phyloP scores from a whole-genome alignment of 1,140 invertebrate species.

The Drosophila mojavensis region DNA sequence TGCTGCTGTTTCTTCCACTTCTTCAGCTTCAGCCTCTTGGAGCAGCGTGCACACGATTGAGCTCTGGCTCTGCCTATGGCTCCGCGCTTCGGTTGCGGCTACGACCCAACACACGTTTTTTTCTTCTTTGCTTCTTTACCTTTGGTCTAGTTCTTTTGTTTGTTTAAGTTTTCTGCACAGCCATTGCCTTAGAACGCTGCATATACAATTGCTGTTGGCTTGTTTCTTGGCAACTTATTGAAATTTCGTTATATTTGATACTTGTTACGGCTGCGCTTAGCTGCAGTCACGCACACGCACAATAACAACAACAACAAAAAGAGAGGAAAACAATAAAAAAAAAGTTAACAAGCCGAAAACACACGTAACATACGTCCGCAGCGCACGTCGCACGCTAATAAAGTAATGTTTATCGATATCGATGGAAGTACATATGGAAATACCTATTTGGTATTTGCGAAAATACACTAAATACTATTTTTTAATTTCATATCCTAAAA shows the following conservation, averaged over 20 bases:
- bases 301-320: constrained; percentile 37
- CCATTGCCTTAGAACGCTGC: constrained; percentile 15
- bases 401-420: constrained; percentile 39
- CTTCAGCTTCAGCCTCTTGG: neutral
- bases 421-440: constrained; percentile 5
- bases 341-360: constrained; percentile 49
- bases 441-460: constrained; percentile 29
- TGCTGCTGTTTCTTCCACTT: constrained; percentile 22
- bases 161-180: constrained; percentile 44
- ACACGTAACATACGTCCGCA: constrained; percentile 55
- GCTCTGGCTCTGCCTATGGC: constrained; percentile 15
- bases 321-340: constrained; percentile 44
- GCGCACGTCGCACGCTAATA: constrained; percentile 50
- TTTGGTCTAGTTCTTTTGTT: constrained; percentile 45
- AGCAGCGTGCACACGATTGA: constrained; percentile 13
- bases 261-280: constrained; percentile 10
- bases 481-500: neutral
- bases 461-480: neutral
- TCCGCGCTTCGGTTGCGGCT: constrained; percentile 35
- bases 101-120: constrained; percentile 40
- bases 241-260: constrained; percentile 13
- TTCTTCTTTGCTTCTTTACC: neutral
- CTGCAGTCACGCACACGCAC: constrained; percentile 44
- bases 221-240: neutral
- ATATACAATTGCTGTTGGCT: neutral